Percentiles rank a stretch among this genome's conserved stretches.
Conservation (phyloP, 2,888 invertebrate genomes). For the Steinernema carpocapsae region DNA sequence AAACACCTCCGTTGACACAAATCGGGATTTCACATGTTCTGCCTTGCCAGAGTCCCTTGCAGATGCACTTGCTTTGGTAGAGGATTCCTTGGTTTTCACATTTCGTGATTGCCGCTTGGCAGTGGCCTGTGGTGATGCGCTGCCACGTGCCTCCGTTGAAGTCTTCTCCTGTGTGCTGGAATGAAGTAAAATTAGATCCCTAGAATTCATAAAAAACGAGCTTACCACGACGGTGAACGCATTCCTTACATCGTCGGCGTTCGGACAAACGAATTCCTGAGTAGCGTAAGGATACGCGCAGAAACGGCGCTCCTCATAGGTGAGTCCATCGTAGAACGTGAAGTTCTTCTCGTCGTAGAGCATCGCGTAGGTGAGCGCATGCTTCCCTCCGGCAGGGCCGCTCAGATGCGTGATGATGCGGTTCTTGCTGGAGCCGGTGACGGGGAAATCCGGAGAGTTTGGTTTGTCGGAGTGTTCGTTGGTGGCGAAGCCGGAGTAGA, state of each 20-base stretch:
- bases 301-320: slow-evolving; percentile 47
- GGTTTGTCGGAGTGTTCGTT: slow-evolving; percentile 36
- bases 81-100: slow-evolving; percentile 56
- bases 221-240: slow-evolving; percentile 27
- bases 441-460: neutral
- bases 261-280: slow-evolving; percentile 55
- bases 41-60: slow-evolving; percentile 32
- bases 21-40: neutral
- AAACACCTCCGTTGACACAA: slow-evolving; percentile 34
- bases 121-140: slow-evolving; percentile 43
- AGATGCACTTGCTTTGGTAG: slow-evolving; percentile 48
- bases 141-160: slow-evolving; percentile 61
- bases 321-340: slow-evolving; percentile 52
- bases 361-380: slow-evolving; percentile 33
- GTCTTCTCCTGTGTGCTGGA: slow-evolving; percentile 52
- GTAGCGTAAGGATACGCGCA: slow-evolving; percentile 53
- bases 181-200: neutral
- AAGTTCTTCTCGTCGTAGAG: slow-evolving; percentile 36
- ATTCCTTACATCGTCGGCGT: slow-evolving; percentile 38
- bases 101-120: slow-evolving; percentile 36
- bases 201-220: neutral
- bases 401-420: slow-evolving; percentile 50
- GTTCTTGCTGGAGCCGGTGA: slow-evolving; percentile 40
- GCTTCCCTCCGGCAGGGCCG: neutral
- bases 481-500: slow-evolving; percentile 52